Evolutionary conservation across 2,113 vertebrate species (phyloP), one percentile per base, ranked within the genome.

Genomic region (Prochilodus magdalenae): DNA sequence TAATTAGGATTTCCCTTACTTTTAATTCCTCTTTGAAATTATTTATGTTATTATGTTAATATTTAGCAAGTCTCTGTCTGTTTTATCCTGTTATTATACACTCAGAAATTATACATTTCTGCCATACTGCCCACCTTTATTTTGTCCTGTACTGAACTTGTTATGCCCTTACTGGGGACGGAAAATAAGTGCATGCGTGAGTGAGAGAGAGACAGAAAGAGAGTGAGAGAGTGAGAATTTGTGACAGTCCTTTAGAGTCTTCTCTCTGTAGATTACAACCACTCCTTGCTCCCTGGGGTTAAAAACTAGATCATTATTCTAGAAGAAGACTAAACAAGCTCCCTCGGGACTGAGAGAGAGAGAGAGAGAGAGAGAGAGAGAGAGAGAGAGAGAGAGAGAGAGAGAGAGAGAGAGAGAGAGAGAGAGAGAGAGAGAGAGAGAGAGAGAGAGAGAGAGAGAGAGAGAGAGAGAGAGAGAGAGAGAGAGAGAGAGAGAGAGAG

Each of bases 201-300:
- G 78, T 49, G 55, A 51, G 73, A 57, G 73, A 60, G 44, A 67
- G 65, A 59, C 69, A 47, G 66, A 40, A 33, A 36, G 57, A 77
- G 74, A 55, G 84, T 16, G 62, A 40, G 44, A 49, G 36, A 36
- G 40, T 36, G 67, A 20, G 27, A 60, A 60, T 65, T 30, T 22
- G 20, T 65, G 62, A 22, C 24, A 27, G 60, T 63, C 8, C 29
- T 63, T 63, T 29, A 12, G 3, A 16, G 51, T 55, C 51, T 13
- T 20, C 53, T 20, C 53, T 51, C 59, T 26, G 59, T 26, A 62
- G 22, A 62, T 62, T 62, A 62, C 8, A 1, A n/a, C 62, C 27
- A 27, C 62, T 27, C 24, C 27, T 29, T 27, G 62, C 12, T 55
- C 26, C 62, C 62, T 5, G 12, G 14, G 15, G 62, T 7, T 29